Conservation (phyloP, 1,140 invertebrate species). For the Pteromalus puparum region DNA sequence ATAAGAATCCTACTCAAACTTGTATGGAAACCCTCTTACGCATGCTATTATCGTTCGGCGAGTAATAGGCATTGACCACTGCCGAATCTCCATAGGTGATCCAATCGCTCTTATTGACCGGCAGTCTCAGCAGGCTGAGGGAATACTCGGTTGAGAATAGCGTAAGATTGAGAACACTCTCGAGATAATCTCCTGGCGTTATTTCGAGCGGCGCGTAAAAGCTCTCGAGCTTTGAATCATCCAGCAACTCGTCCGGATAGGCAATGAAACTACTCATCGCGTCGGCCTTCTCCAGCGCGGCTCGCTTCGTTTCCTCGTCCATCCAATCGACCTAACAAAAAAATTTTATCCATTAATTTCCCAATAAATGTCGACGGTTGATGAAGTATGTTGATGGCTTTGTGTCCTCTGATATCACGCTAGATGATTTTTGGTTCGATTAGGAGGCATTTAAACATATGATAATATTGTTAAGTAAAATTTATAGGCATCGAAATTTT, state of each 20-base stretch:
- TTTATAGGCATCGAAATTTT: too few species aligned
- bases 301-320: slow-evolving; percentile 79
- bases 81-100: slow-evolving; percentile 80
- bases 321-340: slow-evolving; percentile 79
- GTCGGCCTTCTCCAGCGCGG: slow-evolving; percentile 77
- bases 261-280: slow-evolving; percentile 77
- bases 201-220: slow-evolving; percentile 77
- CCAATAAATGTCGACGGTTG: neutral
- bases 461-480: too few species aligned
- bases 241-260: slow-evolving; percentile 78
- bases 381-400: too few species aligned
- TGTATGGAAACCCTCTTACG: slow-evolving; percentile 68
- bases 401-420: too few species aligned
- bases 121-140: slow-evolving; percentile 78
- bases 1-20: too few species aligned
- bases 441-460: too few species aligned
- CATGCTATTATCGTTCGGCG: slow-evolving; percentile 81
- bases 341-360: neutral
- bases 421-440: too few species aligned
- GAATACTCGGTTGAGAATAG: slow-evolving; percentile 79
- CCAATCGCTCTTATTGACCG: slow-evolving; percentile 83
- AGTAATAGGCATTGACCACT: slow-evolving; percentile 83
- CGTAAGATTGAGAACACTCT: slow-evolving; percentile 78
- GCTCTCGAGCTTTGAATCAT: slow-evolving; percentile 76
- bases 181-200: slow-evolving; percentile 75